Evolutionary conservation across 2,113 vertebrate genomes (phyloP).

Genomic region (Melanerpes formicivorus): DNA sequence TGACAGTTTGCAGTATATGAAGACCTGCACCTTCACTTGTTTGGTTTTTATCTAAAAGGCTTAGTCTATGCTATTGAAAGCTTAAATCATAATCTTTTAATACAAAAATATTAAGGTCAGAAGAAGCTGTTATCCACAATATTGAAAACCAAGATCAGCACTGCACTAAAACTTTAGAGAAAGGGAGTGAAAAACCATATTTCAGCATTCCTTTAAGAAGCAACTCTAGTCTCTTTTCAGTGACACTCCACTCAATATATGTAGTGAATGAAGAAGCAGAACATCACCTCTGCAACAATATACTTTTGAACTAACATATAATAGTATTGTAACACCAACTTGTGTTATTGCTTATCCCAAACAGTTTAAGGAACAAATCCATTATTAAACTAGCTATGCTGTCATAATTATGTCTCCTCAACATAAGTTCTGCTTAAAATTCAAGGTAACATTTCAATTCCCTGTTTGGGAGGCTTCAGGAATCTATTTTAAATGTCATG

Average conservation of each 20-base stretch:
- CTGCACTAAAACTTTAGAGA: not conserved
- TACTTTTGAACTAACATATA: not conserved
- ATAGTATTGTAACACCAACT: not conserved
- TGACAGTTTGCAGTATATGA: not conserved
- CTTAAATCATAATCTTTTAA: not conserved
- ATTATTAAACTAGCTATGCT: conserved; percentile 10
- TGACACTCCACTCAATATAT: not conserved
- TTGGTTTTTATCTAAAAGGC: not conserved
- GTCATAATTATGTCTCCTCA: not conserved
- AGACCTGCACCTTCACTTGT: not conserved
- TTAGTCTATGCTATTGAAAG: not conserved
- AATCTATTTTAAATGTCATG: conserved; percentile 54
- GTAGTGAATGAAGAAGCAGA: not conserved
- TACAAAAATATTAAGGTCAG: not conserved
- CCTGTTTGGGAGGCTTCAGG: not conserved
- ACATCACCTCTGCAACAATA: not conserved
- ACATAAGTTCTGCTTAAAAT: conserved; percentile 8
- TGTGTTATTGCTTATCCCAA: not conserved
- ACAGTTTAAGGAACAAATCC: not conserved
- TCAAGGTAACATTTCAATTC: conserved; percentile 39
- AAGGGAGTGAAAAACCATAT: not conserved
- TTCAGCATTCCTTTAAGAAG: not conserved
- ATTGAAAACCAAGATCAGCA: not conserved
- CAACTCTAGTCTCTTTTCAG: not conserved
- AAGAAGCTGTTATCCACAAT: not conserved